Percentiles rank a stretch among this genome's conserved stretches.
These are phyloP conservation scores for Dromaius novaehollandiae DNA, from an alignment of 2,113 vertebrate species.

Conservation along the genomic window DNA sequence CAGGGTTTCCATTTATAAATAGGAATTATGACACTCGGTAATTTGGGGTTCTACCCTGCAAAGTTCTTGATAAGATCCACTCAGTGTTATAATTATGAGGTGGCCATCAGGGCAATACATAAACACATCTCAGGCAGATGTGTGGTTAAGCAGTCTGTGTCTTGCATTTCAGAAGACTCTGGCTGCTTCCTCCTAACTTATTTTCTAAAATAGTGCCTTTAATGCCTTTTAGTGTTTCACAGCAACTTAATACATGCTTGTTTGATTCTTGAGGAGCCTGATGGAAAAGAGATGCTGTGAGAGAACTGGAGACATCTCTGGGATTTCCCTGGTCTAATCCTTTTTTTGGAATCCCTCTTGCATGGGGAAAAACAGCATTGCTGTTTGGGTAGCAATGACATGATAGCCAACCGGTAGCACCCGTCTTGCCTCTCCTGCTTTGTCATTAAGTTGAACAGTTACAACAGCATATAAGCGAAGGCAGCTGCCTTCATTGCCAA, in stretches of 20 bases:
- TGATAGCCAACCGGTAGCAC: rapidly evolving
- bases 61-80: background rate
- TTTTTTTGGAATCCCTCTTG: background rate
- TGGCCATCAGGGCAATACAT: background rate
- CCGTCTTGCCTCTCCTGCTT: background rate
- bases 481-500: background rate
- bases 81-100: background rate
- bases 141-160: background rate
- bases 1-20: background rate
- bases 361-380: background rate
- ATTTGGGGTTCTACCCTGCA: rapidly evolving
- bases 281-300: background rate
- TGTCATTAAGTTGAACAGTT: background rate
- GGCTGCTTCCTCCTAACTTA: background rate
- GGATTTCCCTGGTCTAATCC: background rate
- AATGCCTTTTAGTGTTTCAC: background rate
- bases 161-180: background rate
- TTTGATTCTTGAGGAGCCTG: background rate
- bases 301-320: background rate
- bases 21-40: background rate
- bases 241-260: background rate
- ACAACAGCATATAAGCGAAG: background rate
- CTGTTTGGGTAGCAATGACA: rapidly evolving
- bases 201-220: background rate
- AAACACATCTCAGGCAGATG: background rate